A percentile compares a stretch with the other conserved stretches of the same genome.
Conservation (phyloP, 2,888 invertebrate genomes). For the Drosophila limbata region DNA sequence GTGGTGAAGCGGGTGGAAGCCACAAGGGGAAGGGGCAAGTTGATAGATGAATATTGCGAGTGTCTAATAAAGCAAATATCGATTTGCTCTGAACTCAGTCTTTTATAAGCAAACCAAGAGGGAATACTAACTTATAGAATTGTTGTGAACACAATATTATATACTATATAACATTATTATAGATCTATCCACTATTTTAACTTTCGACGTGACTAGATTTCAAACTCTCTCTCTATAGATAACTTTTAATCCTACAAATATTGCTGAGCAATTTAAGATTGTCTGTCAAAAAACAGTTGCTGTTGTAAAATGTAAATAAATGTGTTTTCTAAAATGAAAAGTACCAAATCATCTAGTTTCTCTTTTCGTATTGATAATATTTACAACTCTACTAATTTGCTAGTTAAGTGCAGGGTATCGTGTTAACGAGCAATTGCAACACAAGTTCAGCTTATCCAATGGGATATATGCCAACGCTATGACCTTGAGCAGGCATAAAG, state of each 20-base stretch:
- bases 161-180: background rate
- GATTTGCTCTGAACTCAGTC: slow-evolving; percentile 31
- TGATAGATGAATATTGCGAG: slow-evolving; percentile 36
- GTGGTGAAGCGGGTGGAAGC: slow-evolving; percentile 55
- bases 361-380: background rate
- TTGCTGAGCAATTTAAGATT: too few relatives aligned
- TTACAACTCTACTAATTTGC: background rate
- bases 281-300: too few relatives aligned
- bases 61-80: slow-evolving; percentile 32
- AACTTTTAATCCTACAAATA: too few relatives aligned
- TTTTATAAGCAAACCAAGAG: background rate
- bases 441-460: slow-evolving; percentile 6
- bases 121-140: slow-evolving; percentile 3
- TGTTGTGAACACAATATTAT: background rate
- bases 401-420: slow-evolving; percentile 6
- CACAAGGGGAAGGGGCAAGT: background rate
- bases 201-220: background rate
- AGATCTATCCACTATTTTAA: background rate
- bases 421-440: background rate
- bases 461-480: slow-evolving; percentile 18
- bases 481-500: slow-evolving; percentile 58
- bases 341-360: background rate
- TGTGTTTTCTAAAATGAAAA: too few relatives aligned
- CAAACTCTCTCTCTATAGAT: background rate
- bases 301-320: too few relatives aligned